Conservation (phyloP, 1,140 invertebrate genomes). For the Schlechtendalia chinensis region DNA sequence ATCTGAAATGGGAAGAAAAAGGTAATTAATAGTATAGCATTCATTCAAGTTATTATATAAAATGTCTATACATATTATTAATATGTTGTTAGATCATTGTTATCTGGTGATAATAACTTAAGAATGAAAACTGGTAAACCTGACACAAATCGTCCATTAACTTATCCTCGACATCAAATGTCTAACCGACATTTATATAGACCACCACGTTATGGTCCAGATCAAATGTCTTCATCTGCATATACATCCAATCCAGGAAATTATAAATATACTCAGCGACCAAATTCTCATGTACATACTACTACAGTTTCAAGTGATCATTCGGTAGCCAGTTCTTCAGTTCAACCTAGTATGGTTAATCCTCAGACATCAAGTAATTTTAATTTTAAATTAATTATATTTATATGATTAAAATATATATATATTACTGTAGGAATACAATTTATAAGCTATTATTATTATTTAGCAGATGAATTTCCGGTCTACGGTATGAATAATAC, state of each 20-base stretch:
- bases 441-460: too few relatives aligned
- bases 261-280: constrained; percentile 23
- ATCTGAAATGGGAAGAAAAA: constrained; percentile 43
- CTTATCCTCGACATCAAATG: constrained; percentile 46
- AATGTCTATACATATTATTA: neutral
- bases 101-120: constrained; percentile 38
- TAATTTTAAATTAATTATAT: neutral
- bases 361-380: constrained; percentile 33
- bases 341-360: constrained; percentile 37
- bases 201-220: constrained; percentile 33
- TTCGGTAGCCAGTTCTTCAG: constrained; percentile 38
- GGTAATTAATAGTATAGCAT: neutral
- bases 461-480: constrained; percentile 29
- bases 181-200: constrained; percentile 25
- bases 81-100: constrained; percentile 16
- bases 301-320: constrained; percentile 41
- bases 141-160: constrained; percentile 43
- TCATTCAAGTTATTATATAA: neutral
- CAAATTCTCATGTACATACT: constrained; percentile 17
- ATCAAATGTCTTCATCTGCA: constrained; percentile 39
- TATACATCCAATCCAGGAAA: constrained; percentile 39
- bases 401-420: too few relatives aligned
- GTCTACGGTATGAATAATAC: constrained; percentile 24
- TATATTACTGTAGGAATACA: too few relatives aligned
- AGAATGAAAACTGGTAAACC: constrained; percentile 48